These are phyloP conservation scores for Vimba vimba DNA, from an alignment of 2,113 vertebrate genomes.

Conservation along the genomic window DNA sequence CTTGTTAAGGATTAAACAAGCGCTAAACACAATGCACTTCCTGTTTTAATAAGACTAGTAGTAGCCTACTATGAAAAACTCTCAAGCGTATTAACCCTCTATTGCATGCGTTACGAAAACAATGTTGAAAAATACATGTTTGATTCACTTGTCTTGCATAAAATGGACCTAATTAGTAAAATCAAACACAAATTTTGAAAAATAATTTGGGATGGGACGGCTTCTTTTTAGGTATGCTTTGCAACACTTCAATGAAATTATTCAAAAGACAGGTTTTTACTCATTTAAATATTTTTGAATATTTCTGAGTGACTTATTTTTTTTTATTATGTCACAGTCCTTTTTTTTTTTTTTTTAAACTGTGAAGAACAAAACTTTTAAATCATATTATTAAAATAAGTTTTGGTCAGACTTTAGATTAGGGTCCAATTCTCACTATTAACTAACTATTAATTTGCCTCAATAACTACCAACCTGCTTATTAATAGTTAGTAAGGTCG, in stretches of 20 bases:
- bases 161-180: conserved; percentile 9
- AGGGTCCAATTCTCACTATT: too few relatives aligned
- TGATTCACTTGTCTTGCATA: conserved; percentile 3
- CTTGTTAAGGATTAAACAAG: conserved; percentile 41
- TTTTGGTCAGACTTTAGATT: too few relatives aligned
- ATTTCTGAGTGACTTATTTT: background rate
- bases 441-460: too few relatives aligned
- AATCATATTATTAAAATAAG: background rate
- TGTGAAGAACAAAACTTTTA: background rate
- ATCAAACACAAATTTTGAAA: background rate
- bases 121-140: background rate
- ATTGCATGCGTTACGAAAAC: conserved; percentile 8
- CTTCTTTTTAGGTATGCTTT: background rate
- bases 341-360: background rate
- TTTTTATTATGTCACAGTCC: background rate
- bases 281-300: background rate
- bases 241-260: background rate
- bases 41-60: conserved; percentile 20
- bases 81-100: background rate
- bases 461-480: too few relatives aligned
- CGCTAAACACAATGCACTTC: conserved; percentile 14
- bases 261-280: background rate
- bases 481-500: too few relatives aligned
- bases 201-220: background rate
- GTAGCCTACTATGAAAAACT: conserved; percentile 10